Base-by-base conservation (phyloP, 1,140 invertebrate genomes). In the Bombus difficillimus region DNA sequence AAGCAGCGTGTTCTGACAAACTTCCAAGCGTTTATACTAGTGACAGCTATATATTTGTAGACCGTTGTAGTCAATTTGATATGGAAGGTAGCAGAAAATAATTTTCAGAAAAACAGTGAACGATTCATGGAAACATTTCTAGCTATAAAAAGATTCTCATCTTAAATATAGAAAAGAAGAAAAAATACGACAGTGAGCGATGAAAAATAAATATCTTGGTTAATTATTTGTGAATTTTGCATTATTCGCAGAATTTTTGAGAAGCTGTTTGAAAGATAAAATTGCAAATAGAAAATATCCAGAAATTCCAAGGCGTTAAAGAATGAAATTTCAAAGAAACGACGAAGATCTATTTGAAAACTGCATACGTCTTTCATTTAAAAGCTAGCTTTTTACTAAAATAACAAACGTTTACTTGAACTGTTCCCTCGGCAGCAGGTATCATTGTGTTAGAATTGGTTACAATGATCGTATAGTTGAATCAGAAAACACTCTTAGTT, bases 11-110 rank as follows among this genome's bases (percentile, higher is more conserved):
- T 37, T 57, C 73, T 75, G 83, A 64, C 47, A 62, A 85, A 85
- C 62, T 15, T 81, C 53, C 78, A 72, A 88, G 64, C 64, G 41
- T 82, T 81, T 76, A 62, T 81, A 72, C 79, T 25, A 81, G 69
- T 47, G 32, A 10, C 32, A 28, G 9, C 32, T 28, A 57, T 34
- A 57, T 37, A 57, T 75, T 57, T 57, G 32, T 57, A 57, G 12
- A 25, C 13, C 9, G 72, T 69, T 72, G 68, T 71, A 37, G 73
- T 53, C 43, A 10, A 53, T 25, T 37, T 34, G 12, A 57, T 28
- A 13, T 8, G 47, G 9, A 25, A 32, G 13, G 2, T 72, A 39
- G 39, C 39, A 41, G 28, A 15, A n/a, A 72, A 72, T 25, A 39
- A n/a, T 41, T 72, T 41, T n/a, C 2, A 41, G 13, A n/a, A 72